A percentile compares a stretch with the other conserved stretches of the same genome.
These are phyloP conservation scores for Scotopteryx bipunctaria DNA, from an alignment of 2,888 invertebrate species.

Conservation along the genomic window DNA sequence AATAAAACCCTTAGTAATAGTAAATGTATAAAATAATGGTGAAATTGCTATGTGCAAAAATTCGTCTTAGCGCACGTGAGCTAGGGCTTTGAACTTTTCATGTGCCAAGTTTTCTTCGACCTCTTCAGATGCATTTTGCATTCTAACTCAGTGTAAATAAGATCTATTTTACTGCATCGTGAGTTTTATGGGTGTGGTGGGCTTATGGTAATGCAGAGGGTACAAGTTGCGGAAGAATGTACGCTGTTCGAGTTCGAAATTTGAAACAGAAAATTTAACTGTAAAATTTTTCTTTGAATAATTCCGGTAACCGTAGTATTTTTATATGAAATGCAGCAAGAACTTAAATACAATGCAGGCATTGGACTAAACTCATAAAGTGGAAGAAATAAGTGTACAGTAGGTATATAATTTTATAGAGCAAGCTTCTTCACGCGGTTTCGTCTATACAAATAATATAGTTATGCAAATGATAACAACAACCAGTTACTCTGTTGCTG, in stretches of 20 bases:
- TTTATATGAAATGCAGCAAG: not conserved
- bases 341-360: not conserved
- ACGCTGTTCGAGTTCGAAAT: slow-evolving; percentile 21
- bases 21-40: not conserved
- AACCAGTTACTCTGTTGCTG: no score
- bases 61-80: slow-evolving; percentile 46
- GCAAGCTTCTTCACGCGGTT: no score
- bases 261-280: slow-evolving; percentile 9
- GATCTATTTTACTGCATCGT: slow-evolving; percentile 10
- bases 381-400: no score
- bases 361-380: no score
- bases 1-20: no score
- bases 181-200: slow-evolving; percentile 16
- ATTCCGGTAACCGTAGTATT: not conserved
- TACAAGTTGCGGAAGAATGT: slow-evolving; percentile 25
- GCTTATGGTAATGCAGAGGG: slow-evolving; percentile 33
- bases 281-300: slow-evolving; percentile 6
- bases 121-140: slow-evolving; percentile 27
- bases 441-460: no score
- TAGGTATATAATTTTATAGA: no score
- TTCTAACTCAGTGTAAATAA: slow-evolving; percentile 21
- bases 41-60: slow-evolving; percentile 30
- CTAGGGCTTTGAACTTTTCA: slow-evolving; percentile 50
- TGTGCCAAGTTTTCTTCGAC: slow-evolving; percentile 50
- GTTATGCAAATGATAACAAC: no score